Conservation (phyloP, 1,140 invertebrate species). For the Dendroctonus valens region DNA sequence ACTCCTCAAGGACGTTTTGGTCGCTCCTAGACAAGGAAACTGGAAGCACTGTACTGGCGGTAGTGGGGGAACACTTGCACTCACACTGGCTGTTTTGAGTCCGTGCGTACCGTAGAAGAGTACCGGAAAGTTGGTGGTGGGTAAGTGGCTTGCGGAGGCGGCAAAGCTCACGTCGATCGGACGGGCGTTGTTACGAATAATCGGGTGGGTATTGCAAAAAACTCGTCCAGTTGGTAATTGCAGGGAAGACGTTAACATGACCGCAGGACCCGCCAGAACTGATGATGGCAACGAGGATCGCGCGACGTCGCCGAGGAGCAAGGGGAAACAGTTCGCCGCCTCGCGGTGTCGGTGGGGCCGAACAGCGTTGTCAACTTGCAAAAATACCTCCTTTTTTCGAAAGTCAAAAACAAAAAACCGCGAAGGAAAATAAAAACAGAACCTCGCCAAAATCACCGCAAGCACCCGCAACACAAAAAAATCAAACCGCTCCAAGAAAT, state of each 20-base stretch:
- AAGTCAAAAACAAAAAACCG: not conserved
- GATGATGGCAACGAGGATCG: conserved; percentile 34
- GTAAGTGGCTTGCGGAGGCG: conserved; percentile 17
- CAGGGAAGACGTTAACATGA: conserved; percentile 48
- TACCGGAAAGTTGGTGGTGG: conserved; percentile 38
- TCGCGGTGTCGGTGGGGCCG: conserved; percentile 27
- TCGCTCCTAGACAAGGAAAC: conserved; percentile 17
- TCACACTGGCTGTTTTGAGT: conserved; percentile 22
- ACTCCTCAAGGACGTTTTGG: conserved; percentile 7
- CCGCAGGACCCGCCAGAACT: conserved; percentile 47
- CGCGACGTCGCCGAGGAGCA: conserved; percentile 20
- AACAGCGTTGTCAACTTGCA: conserved; percentile 26
- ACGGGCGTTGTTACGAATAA: conserved; percentile 19
- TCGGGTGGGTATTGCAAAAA: conserved; percentile 27
- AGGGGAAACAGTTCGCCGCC: conserved; percentile 17
- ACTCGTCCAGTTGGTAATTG: conserved; percentile 29
- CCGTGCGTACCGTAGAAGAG: conserved; percentile 36
- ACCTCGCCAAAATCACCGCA: not conserved
- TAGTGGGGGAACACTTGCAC: conserved; percentile 24
- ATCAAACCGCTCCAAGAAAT: conserved; percentile 6
- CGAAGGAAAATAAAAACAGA: conserved; percentile 1
- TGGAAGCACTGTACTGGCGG: conserved; percentile 20
- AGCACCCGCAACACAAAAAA: conserved; percentile 4
- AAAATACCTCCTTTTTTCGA: conserved; percentile 8
- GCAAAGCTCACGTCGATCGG: conserved; percentile 7